These are phyloP conservation scores for Palaemon carinicauda DNA, from an alignment of 1,140 invertebrate species.

Conservation along the genomic window DNA sequence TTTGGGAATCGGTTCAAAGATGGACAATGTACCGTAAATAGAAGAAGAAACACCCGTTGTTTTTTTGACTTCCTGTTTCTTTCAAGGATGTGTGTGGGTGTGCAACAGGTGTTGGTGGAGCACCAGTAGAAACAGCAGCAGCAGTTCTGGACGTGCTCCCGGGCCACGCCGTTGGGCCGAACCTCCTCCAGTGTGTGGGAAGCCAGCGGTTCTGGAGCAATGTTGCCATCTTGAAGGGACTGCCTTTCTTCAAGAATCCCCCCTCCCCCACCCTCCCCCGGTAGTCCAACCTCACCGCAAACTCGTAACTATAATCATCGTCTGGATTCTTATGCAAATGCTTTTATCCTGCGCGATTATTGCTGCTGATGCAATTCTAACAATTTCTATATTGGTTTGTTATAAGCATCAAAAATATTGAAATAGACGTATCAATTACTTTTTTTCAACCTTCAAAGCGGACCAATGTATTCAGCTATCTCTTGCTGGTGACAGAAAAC, in stretches of 20 bases:
- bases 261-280: neutral
- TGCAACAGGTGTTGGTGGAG: slow-evolving; percentile 13
- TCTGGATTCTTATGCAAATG: too few species aligned
- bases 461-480: too few species aligned
- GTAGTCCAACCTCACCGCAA: too few species aligned
- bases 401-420: too few species aligned
- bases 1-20: neutral
- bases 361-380: too few species aligned
- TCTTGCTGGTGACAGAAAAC: too few species aligned
- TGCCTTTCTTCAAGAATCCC: neutral
- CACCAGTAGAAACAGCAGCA: too few species aligned
- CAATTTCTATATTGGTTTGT: too few species aligned
- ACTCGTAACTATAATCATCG: too few species aligned
- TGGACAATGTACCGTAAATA: slow-evolving; percentile 2
- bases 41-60: slow-evolving; percentile 25
- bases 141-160: neutral
- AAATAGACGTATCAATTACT: too few species aligned
- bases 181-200: slow-evolving; percentile 5
- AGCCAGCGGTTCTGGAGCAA: slow-evolving; percentile 29
- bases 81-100: neutral
- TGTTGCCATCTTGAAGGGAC: neutral
- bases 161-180: neutral
- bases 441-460: too few species aligned
- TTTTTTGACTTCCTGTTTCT: slow-evolving; percentile 15
- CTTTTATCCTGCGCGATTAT: too few species aligned